These are phyloP conservation scores for Tauraco erythrolophus DNA, from an alignment of 2,113 vertebrate species.

Conservation along the genomic window DNA sequence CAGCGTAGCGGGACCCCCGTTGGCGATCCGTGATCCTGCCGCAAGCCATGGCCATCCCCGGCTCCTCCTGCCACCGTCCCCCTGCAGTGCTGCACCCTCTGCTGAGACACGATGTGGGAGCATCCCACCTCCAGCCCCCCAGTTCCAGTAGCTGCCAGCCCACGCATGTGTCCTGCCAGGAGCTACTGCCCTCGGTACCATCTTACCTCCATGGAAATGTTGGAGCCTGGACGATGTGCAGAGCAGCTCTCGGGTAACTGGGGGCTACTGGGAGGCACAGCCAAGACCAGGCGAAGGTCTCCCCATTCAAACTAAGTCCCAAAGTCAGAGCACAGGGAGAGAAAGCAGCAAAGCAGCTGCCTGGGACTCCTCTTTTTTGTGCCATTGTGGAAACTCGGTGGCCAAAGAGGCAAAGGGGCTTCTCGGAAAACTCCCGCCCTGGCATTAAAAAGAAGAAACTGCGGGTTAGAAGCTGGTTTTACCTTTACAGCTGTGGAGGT, in stretches of 20 bases:
- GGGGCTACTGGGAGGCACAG: not conserved
- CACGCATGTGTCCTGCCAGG: fast-evolving
- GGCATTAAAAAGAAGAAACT: not conserved
- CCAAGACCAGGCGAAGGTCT: not conserved
- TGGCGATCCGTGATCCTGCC: too few species aligned
- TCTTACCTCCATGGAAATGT: not conserved
- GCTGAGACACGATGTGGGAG: not conserved
- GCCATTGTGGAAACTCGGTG: not conserved
- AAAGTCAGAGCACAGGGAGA: not conserved
- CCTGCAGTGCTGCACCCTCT: not conserved
- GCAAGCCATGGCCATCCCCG: fast-evolving
- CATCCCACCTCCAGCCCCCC: not conserved
- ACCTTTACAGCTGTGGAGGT: not conserved
- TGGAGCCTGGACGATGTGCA: not conserved
- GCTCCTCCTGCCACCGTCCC: fast-evolving
- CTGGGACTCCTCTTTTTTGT: not conserved
- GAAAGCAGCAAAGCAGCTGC: not conserved
- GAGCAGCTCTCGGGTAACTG: not conserved
- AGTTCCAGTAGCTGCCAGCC: not conserved
- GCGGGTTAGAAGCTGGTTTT: not conserved
- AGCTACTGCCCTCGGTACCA: fast-evolving
- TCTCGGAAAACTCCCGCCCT: not conserved
- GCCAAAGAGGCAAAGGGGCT: not conserved
- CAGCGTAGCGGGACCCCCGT: too few species aligned
- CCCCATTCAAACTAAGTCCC: not conserved